Evolutionary conservation across 2,888 invertebrate species (phyloP).

Genomic region (Eristalis pertinax): DNA sequence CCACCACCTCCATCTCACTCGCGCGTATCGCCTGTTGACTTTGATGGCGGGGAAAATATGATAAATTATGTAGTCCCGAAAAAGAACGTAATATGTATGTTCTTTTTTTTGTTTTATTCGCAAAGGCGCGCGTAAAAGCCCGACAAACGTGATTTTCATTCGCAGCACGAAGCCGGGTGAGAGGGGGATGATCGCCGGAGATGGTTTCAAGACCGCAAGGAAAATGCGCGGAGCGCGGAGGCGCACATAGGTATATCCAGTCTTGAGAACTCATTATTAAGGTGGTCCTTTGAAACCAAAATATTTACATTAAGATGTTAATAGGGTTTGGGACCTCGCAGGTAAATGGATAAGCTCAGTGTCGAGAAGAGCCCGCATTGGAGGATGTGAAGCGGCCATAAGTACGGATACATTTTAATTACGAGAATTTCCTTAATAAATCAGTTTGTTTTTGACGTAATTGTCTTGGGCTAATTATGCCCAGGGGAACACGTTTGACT

Average conservation of each 20-base stretch:
- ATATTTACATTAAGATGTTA: conserved; percentile 63
- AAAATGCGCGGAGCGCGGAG: background rate
- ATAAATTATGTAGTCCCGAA: conserved; percentile 46
- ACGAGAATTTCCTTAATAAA: conserved; percentile 38
- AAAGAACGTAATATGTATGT: conserved; percentile 46
- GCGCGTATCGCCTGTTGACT: conserved; percentile 7
- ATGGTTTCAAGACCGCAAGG: background rate
- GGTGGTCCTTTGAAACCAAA: conserved; percentile 50
- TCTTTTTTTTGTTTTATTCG: background rate
- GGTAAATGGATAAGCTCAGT: background rate
- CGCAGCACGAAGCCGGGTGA: background rate
- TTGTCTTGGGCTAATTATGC: conserved; percentile 51
- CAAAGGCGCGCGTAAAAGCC: background rate
- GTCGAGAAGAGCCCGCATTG: background rate
- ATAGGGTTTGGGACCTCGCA: conserved; percentile 36
- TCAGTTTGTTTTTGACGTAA: conserved; percentile 51
- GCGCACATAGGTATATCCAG: background rate
- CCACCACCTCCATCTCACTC: background rate
- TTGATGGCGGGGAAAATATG: conserved; percentile 51
- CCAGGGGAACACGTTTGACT: conserved; percentile 28
- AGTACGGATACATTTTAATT: conserved; percentile 33
- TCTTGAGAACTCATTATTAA: conserved; percentile 30
- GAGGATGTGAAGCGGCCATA: background rate
- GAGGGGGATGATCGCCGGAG: background rate
- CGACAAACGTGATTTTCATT: conserved; percentile 20